Percentiles rank a stretch among this genome's conserved stretches.
phyloP scores from a whole-genome alignment of 2,888 invertebrate species.

The Thumatha senex region DNA sequence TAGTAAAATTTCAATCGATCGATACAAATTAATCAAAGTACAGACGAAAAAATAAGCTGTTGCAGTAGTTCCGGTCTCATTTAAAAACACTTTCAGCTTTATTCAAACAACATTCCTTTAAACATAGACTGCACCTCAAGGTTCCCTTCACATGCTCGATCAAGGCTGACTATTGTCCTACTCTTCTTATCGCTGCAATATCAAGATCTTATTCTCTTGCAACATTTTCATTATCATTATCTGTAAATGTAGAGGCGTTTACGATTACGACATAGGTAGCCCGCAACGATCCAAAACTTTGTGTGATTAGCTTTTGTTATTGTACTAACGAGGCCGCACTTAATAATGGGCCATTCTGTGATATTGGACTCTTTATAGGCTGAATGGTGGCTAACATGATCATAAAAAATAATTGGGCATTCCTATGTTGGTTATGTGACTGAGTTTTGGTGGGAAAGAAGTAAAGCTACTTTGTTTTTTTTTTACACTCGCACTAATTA shows the following conservation, averaged over 20 bases:
- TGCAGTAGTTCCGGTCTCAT: background rate
- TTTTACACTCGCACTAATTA: too few relatives aligned
- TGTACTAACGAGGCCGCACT: constrained; percentile 8
- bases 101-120: constrained; percentile 20
- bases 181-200: constrained; percentile 16
- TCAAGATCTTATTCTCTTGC: constrained; percentile 11
- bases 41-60: too few relatives aligned
- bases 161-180: constrained; percentile 41
- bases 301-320: constrained; percentile 10
- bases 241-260: background rate
- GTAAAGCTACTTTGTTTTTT: too few relatives aligned
- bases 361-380: background rate
- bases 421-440: too few relatives aligned
- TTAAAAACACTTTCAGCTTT: constrained; percentile 20
- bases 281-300: constrained; percentile 7
- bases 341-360: background rate
- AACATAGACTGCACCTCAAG: constrained; percentile 20
- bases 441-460: too few relatives aligned
- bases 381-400: background rate
- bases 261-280: constrained; percentile 19
- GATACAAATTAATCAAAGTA: too few relatives aligned
- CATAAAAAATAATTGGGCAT: background rate
- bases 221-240: constrained; percentile 6
- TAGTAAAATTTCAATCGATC: too few relatives aligned
- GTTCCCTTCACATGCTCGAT: constrained; percentile 34